phyloP scores from a whole-genome alignment of 2,113 vertebrate genomes.

The Amphiprion ocellaris region DNA sequence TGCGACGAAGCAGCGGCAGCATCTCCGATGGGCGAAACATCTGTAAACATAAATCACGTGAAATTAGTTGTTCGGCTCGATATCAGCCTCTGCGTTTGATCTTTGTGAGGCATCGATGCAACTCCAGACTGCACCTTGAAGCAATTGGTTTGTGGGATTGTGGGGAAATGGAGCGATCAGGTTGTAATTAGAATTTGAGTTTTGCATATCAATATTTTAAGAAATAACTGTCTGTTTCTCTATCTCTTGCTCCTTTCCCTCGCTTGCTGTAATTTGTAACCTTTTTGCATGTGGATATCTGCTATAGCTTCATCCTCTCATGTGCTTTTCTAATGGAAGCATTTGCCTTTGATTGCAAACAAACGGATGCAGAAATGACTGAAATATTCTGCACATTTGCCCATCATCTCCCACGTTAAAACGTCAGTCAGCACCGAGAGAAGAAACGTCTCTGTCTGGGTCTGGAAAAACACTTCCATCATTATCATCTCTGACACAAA shows the following conservation, averaged over 20 bases:
- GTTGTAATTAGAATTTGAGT: slow-evolving; percentile 38
- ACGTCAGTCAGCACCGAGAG: slow-evolving; percentile 34
- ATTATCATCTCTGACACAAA: slow-evolving; percentile 75
- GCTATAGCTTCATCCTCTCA: not conserved
- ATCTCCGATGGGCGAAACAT: slow-evolving; percentile 51
- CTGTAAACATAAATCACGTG: slow-evolving; percentile 41
- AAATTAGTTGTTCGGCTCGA: slow-evolving; percentile 32
- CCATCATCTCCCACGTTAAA: slow-evolving; percentile 19
- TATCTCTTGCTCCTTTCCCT: no score
- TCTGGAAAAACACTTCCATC: slow-evolving; percentile 65
- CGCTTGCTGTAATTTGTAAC: no score
- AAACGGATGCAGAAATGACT: slow-evolving; percentile 1
- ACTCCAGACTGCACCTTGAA: not conserved
- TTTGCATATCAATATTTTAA: slow-evolving; percentile 24
- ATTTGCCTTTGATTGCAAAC: not conserved
- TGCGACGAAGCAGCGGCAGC: slow-evolving; percentile 18
- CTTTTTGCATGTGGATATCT: not conserved
- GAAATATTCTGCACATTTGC: not conserved
- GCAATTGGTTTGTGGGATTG: slow-evolving; percentile 31
- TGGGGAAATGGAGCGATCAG: slow-evolving; percentile 16
- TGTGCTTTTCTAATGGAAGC: not conserved
- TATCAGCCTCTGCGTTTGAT: slow-evolving; percentile 25
- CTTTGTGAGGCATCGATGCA: slow-evolving; percentile 1
- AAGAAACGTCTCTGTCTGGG: slow-evolving; percentile 58
- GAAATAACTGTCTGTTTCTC: not conserved